Percentiles rank a stretch among this genome's conserved stretches.
phyloP scores from a whole-genome alignment of 2,113 vertebrate genomes.

The Synodontis membranacea region DNA sequence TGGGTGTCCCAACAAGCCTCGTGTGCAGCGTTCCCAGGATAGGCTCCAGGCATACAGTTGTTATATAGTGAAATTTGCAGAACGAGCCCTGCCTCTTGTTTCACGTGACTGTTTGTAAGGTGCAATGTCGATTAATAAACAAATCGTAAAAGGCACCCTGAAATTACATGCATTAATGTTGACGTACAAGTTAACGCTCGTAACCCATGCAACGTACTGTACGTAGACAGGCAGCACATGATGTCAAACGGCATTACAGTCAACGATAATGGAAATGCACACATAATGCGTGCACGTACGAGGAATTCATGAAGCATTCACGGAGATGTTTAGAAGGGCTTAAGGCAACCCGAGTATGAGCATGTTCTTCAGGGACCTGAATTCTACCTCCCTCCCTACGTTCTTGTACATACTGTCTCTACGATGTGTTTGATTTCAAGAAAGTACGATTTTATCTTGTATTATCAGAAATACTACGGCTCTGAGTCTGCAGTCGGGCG shows the following conservation, averaged over 20 bases:
- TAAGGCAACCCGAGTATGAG: neutral
- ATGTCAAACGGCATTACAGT: neutral
- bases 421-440: neutral
- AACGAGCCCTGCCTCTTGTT: neutral
- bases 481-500: conserved; percentile 88
- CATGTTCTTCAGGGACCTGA: neutral
- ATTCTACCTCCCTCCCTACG: neutral
- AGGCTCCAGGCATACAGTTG: neutral
- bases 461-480: conserved; percentile 90
- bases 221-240: neutral
- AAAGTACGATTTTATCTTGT: neutral
- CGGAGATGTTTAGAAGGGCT: neutral
- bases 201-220: neutral
- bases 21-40: neutral
- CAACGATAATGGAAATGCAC: neutral
- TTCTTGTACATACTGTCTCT: too few species aligned
- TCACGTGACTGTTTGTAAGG: neutral
- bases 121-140: neutral
- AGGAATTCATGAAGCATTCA: neutral
- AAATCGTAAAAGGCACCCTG: neutral
- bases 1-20: neutral
- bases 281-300: neutral
- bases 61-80: neutral
- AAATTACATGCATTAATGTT: neutral
- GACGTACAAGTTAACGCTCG: neutral